Evolutionary conservation across 2,113 vertebrate genomes (phyloP).

Genomic region (Tiliqua scincoides): DNA sequence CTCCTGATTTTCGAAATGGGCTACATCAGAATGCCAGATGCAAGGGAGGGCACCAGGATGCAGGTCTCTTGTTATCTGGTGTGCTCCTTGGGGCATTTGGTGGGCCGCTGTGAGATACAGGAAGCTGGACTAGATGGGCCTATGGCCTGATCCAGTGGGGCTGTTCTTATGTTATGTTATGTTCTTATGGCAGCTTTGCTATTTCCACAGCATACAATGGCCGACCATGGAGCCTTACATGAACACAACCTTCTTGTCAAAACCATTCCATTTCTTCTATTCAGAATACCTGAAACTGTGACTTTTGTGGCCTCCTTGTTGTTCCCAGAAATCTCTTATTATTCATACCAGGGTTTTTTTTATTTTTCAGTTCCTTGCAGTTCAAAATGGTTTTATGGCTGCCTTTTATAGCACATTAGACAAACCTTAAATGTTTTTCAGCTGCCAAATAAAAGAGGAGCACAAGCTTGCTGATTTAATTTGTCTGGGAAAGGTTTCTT

Average conservation of each 20-base stretch:
- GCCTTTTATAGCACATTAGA: background rate
- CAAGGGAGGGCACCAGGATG: no score
- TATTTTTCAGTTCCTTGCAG: background rate
- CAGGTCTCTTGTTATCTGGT: no score
- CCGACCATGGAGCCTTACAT: no score
- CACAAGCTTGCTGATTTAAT: conserved; percentile 16
- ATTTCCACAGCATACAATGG: background rate
- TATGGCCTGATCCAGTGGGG: no score
- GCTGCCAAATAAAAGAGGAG: background rate
- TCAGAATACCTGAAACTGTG: background rate
- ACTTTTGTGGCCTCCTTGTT: background rate
- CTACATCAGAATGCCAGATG: no score
- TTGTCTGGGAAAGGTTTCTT: conserved; percentile 3
- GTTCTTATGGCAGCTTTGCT: no score
- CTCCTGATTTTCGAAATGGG: no score
- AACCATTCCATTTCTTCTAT: background rate
- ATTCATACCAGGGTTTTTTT: background rate
- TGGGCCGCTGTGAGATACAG: no score
- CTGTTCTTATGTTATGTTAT: no score
- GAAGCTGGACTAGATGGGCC: no score
- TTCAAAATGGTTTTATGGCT: background rate
- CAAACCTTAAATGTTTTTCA: background rate
- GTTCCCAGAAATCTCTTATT: background rate
- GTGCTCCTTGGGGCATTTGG: no score
- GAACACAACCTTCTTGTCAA: background rate